Percentiles rank a stretch among this genome's conserved stretches.
Conservation (phyloP, 2,888 invertebrate species). For the Dasypolia templi region DNA sequence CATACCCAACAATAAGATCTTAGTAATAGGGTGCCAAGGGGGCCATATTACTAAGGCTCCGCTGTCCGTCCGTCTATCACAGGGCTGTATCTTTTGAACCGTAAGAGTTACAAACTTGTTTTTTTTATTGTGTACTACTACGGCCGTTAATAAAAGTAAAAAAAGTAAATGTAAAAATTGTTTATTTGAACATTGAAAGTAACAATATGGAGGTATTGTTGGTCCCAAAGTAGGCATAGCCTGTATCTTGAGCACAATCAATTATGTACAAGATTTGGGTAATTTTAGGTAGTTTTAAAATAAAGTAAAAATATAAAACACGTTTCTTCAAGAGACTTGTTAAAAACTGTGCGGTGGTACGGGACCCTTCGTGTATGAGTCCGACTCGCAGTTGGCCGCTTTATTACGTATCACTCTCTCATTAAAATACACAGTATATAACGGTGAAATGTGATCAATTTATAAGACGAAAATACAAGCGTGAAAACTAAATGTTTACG, state of each 20-base stretch:
- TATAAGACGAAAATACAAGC: slow-evolving; percentile 3
- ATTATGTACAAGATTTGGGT: too few relatives aligned
- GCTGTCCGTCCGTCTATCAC: neutral
- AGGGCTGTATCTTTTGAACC: neutral
- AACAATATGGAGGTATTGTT: too few relatives aligned
- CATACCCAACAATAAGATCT: too few relatives aligned
- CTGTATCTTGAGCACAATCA: too few relatives aligned
- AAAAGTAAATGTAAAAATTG: too few relatives aligned
- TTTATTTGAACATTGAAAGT: too few relatives aligned
- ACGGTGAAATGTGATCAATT: slow-evolving; percentile 17
- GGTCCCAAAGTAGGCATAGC: too few relatives aligned
- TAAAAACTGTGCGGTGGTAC: neutral
- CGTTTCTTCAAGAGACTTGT: neutral
- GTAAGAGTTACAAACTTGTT: neutral
- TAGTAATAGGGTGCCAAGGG: neutral
- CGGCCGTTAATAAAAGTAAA: too few relatives aligned
- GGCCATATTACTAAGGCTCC: neutral
- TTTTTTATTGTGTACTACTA: neutral
- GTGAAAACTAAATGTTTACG: slow-evolving; percentile 25
- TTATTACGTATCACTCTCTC: neutral
- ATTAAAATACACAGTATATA: neutral
- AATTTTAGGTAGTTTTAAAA: too few relatives aligned
- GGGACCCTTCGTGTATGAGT: neutral
- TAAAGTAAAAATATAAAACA: neutral
- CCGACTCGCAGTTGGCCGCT: neutral